Conservation (phyloP, 1,140 invertebrate species). For the Daktulosphaira vitifoliae region DNA sequence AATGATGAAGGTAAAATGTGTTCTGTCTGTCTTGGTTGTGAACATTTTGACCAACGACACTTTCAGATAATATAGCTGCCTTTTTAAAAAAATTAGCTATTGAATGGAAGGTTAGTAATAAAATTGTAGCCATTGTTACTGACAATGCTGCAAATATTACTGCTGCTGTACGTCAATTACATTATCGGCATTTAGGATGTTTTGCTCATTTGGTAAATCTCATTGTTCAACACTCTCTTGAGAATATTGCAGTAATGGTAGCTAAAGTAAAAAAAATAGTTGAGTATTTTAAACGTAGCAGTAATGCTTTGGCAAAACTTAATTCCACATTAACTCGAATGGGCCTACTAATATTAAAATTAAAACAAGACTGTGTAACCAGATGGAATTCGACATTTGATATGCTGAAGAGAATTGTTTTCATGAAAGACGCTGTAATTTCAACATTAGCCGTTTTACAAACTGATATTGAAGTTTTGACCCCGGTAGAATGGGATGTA, state of each 20-base stretch:
- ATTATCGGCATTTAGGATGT: slow-evolving; percentile 5
- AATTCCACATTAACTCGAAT: slow-evolving; percentile 35
- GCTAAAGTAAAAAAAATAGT: slow-evolving; percentile 38
- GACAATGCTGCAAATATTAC: slow-evolving; percentile 24
- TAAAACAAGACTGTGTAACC: too few species aligned
- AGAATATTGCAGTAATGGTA: neutral
- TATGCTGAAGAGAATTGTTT: slow-evolving; percentile 39
- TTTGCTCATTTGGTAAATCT: slow-evolving; percentile 7
- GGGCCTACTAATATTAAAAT: slow-evolving; percentile 35
- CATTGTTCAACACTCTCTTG: slow-evolving; percentile 3
- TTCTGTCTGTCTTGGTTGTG: slow-evolving; percentile 35
- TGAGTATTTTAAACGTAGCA: slow-evolving; percentile 37
- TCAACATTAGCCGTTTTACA: slow-evolving; percentile 37
- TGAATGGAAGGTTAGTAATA: slow-evolving; percentile 13
- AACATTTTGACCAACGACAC: slow-evolving; percentile 33
- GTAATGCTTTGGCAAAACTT: slow-evolving; percentile 34
- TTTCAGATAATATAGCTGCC: slow-evolving; percentile 5
- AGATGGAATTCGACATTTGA: slow-evolving; percentile 41
- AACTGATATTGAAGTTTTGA: slow-evolving; percentile 32
- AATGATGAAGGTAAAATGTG: slow-evolving; percentile 34
- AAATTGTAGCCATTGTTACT: slow-evolving; percentile 18
- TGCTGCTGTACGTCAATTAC: slow-evolving; percentile 36
- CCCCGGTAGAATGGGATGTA: slow-evolving; percentile 9
- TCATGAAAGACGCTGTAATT: slow-evolving; percentile 38
- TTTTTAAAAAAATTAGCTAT: slow-evolving; percentile 6